A percentile compares a stretch with the other conserved stretches of the same genome.
Conservation (phyloP, 2,113 vertebrate genomes). For the Mesocricetus auratus region DNA sequence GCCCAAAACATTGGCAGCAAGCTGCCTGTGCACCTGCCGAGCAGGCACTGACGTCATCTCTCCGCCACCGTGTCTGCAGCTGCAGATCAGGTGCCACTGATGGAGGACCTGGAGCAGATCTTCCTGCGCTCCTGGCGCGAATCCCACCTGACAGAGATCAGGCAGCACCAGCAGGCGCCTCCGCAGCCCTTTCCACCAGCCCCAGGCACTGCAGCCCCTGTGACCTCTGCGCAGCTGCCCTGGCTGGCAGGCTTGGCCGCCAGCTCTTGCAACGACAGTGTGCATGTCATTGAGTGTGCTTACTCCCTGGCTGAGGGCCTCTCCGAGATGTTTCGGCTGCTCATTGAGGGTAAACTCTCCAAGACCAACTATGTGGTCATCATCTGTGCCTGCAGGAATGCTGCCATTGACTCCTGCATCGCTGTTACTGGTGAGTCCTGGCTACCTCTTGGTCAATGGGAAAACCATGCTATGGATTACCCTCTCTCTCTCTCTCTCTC, state of each 20-base stretch:
- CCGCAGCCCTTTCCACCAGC: constrained; percentile 85
- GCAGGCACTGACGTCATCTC: background rate
- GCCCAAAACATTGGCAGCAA: background rate
- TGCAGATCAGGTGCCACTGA: constrained; percentile 95
- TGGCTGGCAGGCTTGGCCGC: constrained; percentile 97
- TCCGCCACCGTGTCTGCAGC: constrained; percentile 80
- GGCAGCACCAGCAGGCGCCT: constrained; percentile 93
- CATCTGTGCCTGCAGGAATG: constrained; percentile 90
- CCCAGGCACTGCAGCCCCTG: constrained; percentile 86
- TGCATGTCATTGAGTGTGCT: constrained; percentile 93
- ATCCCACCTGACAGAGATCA: constrained; percentile 94
- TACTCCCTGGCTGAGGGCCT: constrained; percentile 95
- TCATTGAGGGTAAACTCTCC: constrained; percentile 92
- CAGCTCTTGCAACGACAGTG: constrained; percentile 94
- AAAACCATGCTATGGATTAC: background rate
- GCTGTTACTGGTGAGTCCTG: constrained; percentile 92
- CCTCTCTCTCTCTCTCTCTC: fast-evolving
- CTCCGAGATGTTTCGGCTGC: constrained; percentile 92
- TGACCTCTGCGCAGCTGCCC: constrained; percentile 95
- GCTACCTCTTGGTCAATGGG: fast-evolving
- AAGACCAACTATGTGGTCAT: constrained; percentile 97
- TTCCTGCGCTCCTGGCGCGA: constrained; percentile 98
- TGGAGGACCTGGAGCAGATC: constrained; percentile 98
- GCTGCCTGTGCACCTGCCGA: fast-evolving
- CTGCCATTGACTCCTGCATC: constrained; percentile 95